Evolutionary conservation across 2,113 vertebrate genomes (phyloP).

Genomic region (Marmota flaviventris): DNA sequence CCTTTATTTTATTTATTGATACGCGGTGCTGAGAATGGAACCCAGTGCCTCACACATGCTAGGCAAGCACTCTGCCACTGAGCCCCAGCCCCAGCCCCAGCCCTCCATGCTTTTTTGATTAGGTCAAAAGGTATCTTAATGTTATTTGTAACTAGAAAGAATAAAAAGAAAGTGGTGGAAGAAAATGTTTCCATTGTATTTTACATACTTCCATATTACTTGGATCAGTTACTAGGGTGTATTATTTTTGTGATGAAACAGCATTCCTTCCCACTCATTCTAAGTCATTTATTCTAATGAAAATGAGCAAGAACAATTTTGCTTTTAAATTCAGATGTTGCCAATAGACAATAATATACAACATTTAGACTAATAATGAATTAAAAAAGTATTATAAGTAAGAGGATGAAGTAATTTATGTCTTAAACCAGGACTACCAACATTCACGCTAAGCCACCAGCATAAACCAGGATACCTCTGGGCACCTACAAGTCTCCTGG

Average conservation of each 20-base stretch:
- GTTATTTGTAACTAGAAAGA: too few relatives aligned
- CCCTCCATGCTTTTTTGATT: too few relatives aligned
- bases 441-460: background rate
- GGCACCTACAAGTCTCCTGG: background rate
- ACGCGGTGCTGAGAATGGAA: too few relatives aligned
- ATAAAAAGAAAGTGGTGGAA: too few relatives aligned
- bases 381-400: background rate
- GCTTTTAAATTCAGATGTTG: constrained; percentile 1
- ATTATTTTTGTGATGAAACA: background rate
- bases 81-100: too few relatives aligned
- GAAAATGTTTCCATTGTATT: background rate
- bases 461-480: rapidly evolving
- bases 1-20: too few relatives aligned
- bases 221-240: background rate
- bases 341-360: background rate
- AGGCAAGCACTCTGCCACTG: too few relatives aligned
- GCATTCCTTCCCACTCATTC: rapidly evolving
- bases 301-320: background rate
- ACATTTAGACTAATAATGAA: background rate
- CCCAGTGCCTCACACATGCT: too few relatives aligned
- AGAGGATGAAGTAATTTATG: background rate
- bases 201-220: rapidly evolving
- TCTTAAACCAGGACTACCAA: background rate
- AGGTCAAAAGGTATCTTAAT: too few relatives aligned
- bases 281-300: background rate